These are phyloP conservation scores for Grallaria varia DNA, from an alignment of 2,113 vertebrate genomes.

Conservation along the genomic window DNA sequence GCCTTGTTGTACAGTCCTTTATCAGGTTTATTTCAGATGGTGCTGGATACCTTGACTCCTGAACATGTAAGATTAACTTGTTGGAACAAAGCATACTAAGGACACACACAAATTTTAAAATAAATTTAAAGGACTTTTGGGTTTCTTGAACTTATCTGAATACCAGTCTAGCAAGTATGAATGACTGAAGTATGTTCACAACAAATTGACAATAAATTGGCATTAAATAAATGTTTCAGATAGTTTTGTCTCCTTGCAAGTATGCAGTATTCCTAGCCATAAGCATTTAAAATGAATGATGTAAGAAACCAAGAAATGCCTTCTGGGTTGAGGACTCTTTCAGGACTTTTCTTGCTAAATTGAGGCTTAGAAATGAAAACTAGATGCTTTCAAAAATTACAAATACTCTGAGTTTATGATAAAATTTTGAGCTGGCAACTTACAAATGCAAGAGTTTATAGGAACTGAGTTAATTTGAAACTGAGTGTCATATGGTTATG, in stretches of 20 bases:
- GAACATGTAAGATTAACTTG: not conserved
- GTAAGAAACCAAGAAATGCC: not conserved
- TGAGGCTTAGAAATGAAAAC: not conserved
- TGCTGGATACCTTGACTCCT: not conserved
- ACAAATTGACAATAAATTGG: not conserved
- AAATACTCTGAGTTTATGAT: not conserved
- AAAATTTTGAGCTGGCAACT: not conserved
- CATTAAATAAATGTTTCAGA: not conserved
- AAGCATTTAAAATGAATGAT: not conserved
- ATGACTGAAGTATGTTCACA: not conserved
- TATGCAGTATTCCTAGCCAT: not conserved
- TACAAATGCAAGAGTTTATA: not conserved
- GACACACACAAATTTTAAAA: not conserved
- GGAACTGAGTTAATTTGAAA: not conserved
- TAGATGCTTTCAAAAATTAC: not conserved
- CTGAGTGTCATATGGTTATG: not conserved
- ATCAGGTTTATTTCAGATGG: not conserved
- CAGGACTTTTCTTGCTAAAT: not conserved
- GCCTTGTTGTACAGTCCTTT: not conserved
- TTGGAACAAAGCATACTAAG: not conserved
- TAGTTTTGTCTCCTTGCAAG: not conserved
- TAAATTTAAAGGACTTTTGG: not conserved
- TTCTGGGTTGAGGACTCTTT: not conserved
- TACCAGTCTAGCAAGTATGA: not conserved
- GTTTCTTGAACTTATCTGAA: not conserved